Evolutionary conservation across 35 echinoderm and acorn worm species (phyloP).

Genomic region (Ptychodera flava): DNA sequence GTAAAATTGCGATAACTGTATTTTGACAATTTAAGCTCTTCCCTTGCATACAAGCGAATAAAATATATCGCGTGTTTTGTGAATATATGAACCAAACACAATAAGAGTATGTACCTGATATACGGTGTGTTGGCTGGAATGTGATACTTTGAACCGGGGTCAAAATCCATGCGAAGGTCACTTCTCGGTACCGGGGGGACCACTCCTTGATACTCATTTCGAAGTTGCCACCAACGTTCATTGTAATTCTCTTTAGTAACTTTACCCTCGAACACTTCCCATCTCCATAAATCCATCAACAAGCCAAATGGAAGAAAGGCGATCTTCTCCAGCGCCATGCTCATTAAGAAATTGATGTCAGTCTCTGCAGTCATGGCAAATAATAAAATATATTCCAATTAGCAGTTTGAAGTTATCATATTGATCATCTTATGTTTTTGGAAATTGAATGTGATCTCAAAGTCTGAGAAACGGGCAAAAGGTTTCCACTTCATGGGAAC

Average conservation of each 20-base stretch:
- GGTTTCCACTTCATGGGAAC: no score
- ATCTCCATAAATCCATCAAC: constrained; percentile 93
- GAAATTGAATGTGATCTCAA: no score
- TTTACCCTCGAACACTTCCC: constrained; percentile 71
- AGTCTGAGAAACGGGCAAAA: no score
- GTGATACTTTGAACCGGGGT: not conserved
- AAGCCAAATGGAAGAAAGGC: constrained; percentile 95
- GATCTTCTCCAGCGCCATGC: constrained; percentile 72
- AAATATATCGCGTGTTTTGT: no score
- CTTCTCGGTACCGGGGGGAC: not conserved
- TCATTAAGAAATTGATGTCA: constrained; percentile 84
- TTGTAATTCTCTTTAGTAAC: constrained; percentile 68
- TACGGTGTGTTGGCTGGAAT: constrained; percentile 56
- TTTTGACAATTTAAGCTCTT: no score
- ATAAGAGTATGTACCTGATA: no score
- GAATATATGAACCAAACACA: no score
- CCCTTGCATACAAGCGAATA: no score
- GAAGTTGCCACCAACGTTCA: constrained; percentile 80
- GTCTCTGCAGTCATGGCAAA: constrained; percentile 25
- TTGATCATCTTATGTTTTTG: no score
- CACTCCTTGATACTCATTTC: constrained; percentile 32
- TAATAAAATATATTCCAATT: not conserved
- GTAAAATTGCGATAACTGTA: no score
- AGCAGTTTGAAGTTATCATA: not conserved
- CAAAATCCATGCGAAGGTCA: not conserved